Base-by-base conservation (phyloP, 1,140 invertebrate genomes). In the Melipona quadrifasciata region DNA sequence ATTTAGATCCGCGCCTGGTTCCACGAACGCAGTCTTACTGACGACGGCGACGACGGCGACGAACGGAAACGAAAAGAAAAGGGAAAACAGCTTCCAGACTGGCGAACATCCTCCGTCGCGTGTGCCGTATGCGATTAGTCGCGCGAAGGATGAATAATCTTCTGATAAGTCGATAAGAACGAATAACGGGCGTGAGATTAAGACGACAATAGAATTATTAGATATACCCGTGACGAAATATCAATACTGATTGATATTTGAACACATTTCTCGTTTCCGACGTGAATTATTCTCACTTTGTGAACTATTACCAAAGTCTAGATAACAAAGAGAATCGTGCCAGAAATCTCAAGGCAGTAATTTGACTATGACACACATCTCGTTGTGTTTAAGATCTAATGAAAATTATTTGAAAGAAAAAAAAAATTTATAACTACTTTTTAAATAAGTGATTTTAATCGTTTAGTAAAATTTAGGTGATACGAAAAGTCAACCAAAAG, bases 1-100 rank as follows among this genome's bases (percentile, higher is more conserved):
- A 87, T 90, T 90, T 90, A 90, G 89, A 87, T 75, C 65, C 58
- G 58, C 57, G 67, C 71, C 67, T 67, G 83, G 71, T 83, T 82
- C 61, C 67, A 82, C 87, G 87, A 88, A 89, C 80, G 61, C 79
- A 77, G 76, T 68, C 55, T 70, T 76, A 61, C 64, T 58, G n/a
- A 27, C 71, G 39, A 57, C 53, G 21, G 51, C 47, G 65, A 4
- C 39, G n/a, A 61, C 58, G 24, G n/a, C 58, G 24, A 39, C 31
- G 55, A 39, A 80, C 67, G 78, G 58, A 77, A 86, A 57, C 14
- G 70, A 74, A 31, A 16, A 64, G 58, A 34, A 58, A 64, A 53
- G 10, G 11, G 47, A 80, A 61, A 80, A 64, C 27, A 53, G 21
- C 24, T 51, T 67, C 53, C 80, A 27, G 73, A 51, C 53, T 67